Percentiles rank a stretch among this genome's conserved stretches.
Conservation (phyloP, 2,888 invertebrate genomes). For the Netelia inedita region DNA sequence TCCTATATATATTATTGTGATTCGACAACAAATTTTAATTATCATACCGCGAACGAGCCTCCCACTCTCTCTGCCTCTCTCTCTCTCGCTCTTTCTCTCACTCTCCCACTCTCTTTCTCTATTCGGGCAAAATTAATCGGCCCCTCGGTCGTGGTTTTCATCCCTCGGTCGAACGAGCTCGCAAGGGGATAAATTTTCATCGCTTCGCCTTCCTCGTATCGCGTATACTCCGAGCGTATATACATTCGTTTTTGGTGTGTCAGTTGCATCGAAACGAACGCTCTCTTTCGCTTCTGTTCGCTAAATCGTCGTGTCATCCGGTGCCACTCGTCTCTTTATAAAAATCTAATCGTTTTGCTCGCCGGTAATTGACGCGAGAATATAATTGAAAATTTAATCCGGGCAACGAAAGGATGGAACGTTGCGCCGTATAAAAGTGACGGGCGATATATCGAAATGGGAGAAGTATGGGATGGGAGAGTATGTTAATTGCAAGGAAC, state of each 20-base stretch:
- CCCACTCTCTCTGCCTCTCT: conserved; percentile 45
- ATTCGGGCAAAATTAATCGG: conserved; percentile 77
- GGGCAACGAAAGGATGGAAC: too few species aligned
- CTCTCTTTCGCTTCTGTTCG: too few species aligned
- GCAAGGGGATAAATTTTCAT: conserved; percentile 19
- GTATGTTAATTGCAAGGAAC: too few species aligned
- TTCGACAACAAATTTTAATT: conserved; percentile 81
- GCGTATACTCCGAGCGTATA: too few species aligned
- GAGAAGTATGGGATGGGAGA: too few species aligned
- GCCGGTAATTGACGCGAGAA: too few species aligned
- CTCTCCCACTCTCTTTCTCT: background rate
- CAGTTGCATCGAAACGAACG: too few species aligned
- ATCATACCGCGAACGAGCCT: conserved; percentile 75
- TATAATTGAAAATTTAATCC: too few species aligned
- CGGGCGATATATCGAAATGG: too few species aligned
- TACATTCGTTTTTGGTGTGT: too few species aligned
- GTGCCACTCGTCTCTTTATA: background rate
- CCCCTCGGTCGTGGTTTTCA: conserved; percentile 56
- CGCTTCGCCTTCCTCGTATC: conserved; percentile 1
- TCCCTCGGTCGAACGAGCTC: conserved; percentile 44
- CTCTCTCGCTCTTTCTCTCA: background rate
- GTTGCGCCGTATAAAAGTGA: too few species aligned
- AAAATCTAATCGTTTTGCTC: background rate
- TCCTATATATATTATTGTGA: conserved; percentile 70
- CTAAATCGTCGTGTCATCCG: too few species aligned